Percentiles rank a stretch among this genome's conserved stretches.
phyloP scores from a whole-genome alignment of 2,113 vertebrate species.

The Capreolus pygargus region DNA sequence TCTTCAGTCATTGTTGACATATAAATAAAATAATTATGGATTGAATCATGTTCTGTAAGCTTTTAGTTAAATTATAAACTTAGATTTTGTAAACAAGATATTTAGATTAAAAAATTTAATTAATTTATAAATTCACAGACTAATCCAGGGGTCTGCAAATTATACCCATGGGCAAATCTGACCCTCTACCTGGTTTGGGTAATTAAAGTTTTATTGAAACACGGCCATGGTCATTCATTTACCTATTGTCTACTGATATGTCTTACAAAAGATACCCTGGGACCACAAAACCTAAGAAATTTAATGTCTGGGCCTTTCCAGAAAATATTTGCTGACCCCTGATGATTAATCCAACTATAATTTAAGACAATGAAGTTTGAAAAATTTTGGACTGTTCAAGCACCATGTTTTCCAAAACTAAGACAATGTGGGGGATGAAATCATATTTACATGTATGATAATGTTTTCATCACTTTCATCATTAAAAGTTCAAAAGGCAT shows the following conservation, averaged over 20 bases:
- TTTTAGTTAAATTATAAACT: not conserved
- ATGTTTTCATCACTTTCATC: not conserved
- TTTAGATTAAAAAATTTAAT: not conserved
- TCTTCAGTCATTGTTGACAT: not conserved
- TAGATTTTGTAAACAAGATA: not conserved
- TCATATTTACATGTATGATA: not conserved
- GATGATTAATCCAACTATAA: not conserved
- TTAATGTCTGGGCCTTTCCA: not conserved
- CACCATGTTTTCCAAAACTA: not conserved
- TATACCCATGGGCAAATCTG: not conserved
- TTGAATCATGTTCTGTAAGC: not conserved
- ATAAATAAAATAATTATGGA: not conserved
- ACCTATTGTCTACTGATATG: not conserved
- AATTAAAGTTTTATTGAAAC: constrained; percentile 7
- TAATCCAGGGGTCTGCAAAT: not conserved
- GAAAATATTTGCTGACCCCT: not conserved
- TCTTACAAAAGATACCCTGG: not conserved
- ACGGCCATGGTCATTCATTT: not conserved
- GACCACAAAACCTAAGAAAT: not conserved
- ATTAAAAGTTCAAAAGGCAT: not conserved
- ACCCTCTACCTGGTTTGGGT: not conserved
- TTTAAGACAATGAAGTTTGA: not conserved
- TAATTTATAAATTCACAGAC: not conserved
- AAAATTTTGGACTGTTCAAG: not conserved
- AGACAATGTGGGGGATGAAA: not conserved